Percentiles rank a stretch among this genome's conserved stretches.
Evolutionary conservation across 2,888 invertebrate species (phyloP).

Genomic region (Polydrusus cervinus): DNA sequence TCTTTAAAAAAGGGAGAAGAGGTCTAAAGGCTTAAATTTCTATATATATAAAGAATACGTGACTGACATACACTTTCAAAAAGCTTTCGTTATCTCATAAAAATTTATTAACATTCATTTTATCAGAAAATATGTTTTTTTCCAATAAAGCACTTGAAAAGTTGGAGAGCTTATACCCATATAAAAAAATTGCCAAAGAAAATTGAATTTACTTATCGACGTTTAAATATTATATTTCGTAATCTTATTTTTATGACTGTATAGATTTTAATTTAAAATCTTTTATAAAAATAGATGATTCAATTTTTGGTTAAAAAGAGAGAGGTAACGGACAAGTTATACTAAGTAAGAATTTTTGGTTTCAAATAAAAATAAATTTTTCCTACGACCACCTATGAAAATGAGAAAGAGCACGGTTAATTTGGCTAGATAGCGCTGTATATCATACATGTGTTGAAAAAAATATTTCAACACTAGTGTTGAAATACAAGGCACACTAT

Average conservation of each 20-base stretch:
- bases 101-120: constrained; percentile 28
- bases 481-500: too few species aligned
- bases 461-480: too few species aligned
- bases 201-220: constrained; percentile 18
- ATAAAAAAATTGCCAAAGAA: not conserved
- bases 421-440: too few species aligned
- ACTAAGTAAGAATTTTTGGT: not conserved
- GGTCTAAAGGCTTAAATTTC: constrained; percentile 37
- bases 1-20: constrained; percentile 20
- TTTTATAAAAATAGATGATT: not conserved
- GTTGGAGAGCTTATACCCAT: not conserved
- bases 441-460: too few species aligned
- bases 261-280: not conserved
- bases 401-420: too few species aligned
- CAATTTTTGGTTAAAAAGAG: not conserved
- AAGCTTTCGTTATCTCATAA: constrained; percentile 28
- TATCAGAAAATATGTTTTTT: constrained; percentile 15
- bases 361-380: too few species aligned
- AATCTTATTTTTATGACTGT: not conserved
- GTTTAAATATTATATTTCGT: constrained; percentile 7
- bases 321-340: not conserved
- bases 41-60: constrained; percentile 31
- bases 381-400: too few species aligned
- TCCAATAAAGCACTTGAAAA: constrained; percentile 24
- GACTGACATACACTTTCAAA: constrained; percentile 19